These are phyloP conservation scores for Monochamus saltuarius DNA, from an alignment of 1,140 invertebrate genomes.

Conservation along the genomic window DNA sequence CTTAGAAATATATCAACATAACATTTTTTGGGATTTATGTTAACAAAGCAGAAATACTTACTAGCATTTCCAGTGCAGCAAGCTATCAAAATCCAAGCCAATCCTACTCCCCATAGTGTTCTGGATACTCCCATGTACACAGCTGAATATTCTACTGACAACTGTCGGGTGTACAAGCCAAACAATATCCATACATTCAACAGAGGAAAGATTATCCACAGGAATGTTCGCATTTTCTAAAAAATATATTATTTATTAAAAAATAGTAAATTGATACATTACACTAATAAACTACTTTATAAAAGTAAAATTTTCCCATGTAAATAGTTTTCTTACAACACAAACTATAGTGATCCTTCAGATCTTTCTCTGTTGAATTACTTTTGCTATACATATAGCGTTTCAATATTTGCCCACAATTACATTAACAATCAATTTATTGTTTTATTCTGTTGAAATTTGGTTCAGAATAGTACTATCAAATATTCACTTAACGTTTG, in stretches of 20 bases:
- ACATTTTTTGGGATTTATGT: conserved; percentile 2
- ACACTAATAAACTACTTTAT: background rate
- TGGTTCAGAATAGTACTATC: no score
- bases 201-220: conserved; percentile 50
- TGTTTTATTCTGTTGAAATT: no score
- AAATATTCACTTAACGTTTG: conserved; percentile 6
- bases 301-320: background rate
- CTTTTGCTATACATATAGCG: no score
- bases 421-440: no score
- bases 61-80: conserved; percentile 55
- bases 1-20: no score
- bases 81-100: conserved; percentile 56
- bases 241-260: conserved; percentile 30
- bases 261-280: conserved; percentile 7
- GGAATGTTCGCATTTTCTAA: conserved; percentile 42
- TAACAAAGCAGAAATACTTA: conserved; percentile 15
- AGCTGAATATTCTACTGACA: conserved; percentile 48
- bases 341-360: no score
- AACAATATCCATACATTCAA: conserved; percentile 54
- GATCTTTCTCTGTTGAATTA: no score
- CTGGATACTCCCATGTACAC: conserved; percentile 52
- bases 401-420: no score
- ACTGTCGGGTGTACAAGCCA: conserved; percentile 46
- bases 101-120: conserved; percentile 55
- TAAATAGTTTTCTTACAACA: no score